Evolutionary conservation across 2,888 invertebrate genomes (phyloP), one percentile per base, ranked within the genome.

Genomic region (Luperina nickerlii): DNA sequence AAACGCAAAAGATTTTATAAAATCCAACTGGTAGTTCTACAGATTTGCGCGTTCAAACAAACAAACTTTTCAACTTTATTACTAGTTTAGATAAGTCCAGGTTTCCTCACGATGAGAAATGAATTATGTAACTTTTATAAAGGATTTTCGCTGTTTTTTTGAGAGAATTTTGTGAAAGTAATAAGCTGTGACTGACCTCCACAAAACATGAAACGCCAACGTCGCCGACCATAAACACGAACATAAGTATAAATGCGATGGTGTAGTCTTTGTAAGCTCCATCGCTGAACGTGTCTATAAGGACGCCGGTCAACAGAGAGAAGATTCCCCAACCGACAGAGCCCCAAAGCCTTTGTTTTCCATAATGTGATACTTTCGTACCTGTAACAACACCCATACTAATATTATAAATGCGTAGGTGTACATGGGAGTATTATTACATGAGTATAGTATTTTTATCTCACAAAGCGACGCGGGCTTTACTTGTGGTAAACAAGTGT

Each of bases 261-360:
- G 98, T 97, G 90, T 98, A 99, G 93, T 99, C 97, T 93, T 98
- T 98, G 74, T 97, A 95, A 0, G 96, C 92, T 8, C 97, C 98
- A n/a, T 97, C 95, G 78, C 98, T 98, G 89, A 98, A 97, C 45
- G 97, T 90, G 92, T 99, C 99, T 27, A 99, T 98, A 2, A 99
- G 95, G n/a, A 98, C 96, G 0, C 99, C 99, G 2, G 98, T 97
- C 27, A 98, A 91, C 48, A 98, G 96, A 0, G 98, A 98, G 90
- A 98, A 97, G 73, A 98, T 94, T 32, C 99, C 99, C 98, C 98
- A 99, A 0, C 99, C 99, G 3, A 99, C 96, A 0, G 99, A 98
- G 0, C 99, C 99, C 98, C 98, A 99, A 82, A 99, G 96, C 67
- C 99, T 97, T 93, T 99, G 99, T 88, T 98, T 97, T 0, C 99